Percentiles rank a stretch among this genome's conserved stretches.
These are phyloP conservation scores for Antrozous pallidus DNA, from an alignment of 2,797 vertebrate genomes.

Conservation along the genomic window DNA sequence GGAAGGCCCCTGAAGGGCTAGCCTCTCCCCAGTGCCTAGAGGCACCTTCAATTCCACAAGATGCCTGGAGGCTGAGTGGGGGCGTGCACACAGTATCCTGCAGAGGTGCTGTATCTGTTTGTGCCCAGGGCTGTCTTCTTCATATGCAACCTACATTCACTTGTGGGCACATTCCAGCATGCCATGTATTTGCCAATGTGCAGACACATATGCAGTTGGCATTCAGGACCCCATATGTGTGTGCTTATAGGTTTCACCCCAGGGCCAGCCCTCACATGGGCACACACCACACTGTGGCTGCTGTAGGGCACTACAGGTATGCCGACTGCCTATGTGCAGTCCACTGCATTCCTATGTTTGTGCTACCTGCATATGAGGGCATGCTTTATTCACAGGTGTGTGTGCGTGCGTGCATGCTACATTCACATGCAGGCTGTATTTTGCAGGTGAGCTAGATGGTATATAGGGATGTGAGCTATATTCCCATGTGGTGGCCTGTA, in stretches of 20 bases:
- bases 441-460: background rate
- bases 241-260: background rate
- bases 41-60: background rate
- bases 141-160: background rate
- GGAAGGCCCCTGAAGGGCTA: background rate
- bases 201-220: background rate
- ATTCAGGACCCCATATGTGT: background rate
- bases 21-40: background rate
- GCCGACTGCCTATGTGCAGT: background rate
- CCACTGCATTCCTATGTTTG: background rate
- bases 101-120: background rate
- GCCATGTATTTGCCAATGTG: background rate
- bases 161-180: background rate
- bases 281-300: background rate
- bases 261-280: background rate
- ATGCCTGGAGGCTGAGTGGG: background rate
- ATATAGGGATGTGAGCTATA: background rate
- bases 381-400: background rate
- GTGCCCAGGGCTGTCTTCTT: background rate
- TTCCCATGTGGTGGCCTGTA: background rate
- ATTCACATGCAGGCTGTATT: background rate
- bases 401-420: too few relatives aligned
- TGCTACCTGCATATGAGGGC: background rate
- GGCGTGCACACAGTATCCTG: fast-evolving
- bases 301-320: background rate